Evolutionary conservation across 2,113 vertebrate species (phyloP).

Genomic region (Microtus ochrogaster): DNA sequence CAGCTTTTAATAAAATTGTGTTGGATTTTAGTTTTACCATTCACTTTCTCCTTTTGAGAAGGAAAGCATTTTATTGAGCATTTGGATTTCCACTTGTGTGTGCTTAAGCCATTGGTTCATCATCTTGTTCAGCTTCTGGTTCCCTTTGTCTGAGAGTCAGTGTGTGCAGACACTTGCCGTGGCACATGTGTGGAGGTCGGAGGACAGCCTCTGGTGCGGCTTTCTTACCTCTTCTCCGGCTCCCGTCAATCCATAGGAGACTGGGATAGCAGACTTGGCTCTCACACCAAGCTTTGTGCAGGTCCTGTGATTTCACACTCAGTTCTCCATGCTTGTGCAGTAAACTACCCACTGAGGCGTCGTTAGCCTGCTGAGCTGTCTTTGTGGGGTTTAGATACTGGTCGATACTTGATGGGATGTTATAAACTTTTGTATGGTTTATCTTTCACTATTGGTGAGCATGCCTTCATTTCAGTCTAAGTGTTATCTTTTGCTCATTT

Average conservation of each 20-base stretch:
- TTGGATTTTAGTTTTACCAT: constrained; percentile 15
- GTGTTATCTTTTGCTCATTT: not conserved
- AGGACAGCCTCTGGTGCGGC: not conserved
- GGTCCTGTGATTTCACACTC: not conserved
- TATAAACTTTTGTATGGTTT: not conserved
- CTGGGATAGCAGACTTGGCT: not conserved
- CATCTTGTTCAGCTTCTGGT: not conserved
- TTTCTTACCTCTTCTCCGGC: not conserved
- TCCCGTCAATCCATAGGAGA: not conserved
- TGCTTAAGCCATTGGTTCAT: not conserved
- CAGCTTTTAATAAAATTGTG: not conserved
- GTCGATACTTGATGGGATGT: not conserved
- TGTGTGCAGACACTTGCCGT: not conserved
- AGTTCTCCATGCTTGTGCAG: not conserved
- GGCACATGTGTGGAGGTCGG: not conserved
- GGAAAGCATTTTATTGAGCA: not conserved
- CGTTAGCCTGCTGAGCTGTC: not conserved
- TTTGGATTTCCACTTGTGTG: not conserved
- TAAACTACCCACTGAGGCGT: not conserved
- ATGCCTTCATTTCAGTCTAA: not conserved
- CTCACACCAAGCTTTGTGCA: not conserved
- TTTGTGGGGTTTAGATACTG: constrained; percentile 9
- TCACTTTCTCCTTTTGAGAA: not conserved
- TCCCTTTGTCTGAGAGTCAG: not conserved
- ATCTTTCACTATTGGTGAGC: not conserved